Conservation (phyloP, 2,888 invertebrate genomes). For the Chironomus riparius region DNA sequence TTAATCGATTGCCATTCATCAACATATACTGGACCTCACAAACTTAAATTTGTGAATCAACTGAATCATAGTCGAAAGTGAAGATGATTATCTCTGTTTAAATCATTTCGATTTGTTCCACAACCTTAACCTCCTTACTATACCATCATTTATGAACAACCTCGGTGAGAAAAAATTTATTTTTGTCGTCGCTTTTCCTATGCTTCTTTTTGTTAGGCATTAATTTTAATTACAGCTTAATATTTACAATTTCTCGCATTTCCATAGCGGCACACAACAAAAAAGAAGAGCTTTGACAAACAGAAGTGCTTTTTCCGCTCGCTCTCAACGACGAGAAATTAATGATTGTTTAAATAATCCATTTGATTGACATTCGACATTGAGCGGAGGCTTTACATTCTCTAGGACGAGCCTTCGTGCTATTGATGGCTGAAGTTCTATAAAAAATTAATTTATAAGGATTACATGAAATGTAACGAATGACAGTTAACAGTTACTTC, state of each 20-base stretch:
- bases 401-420: not conserved
- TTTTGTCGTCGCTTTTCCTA: not conserved
- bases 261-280: not conserved
- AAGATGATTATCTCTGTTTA: too few species aligned
- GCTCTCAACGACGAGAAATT: not conserved
- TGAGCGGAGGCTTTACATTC: not conserved
- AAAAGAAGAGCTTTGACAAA: not conserved
- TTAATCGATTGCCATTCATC: too few species aligned
- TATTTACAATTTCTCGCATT: not conserved
- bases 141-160: too few species aligned
- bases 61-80: too few species aligned
- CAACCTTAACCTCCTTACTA: too few species aligned
- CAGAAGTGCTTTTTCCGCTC: not conserved
- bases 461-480: not conserved
- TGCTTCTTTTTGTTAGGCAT: not conserved
- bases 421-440: not conserved
- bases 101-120: too few species aligned
- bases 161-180: not conserved
- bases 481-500: not conserved
- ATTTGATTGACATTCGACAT: not conserved
- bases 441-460: not conserved
- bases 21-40: too few species aligned
- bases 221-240: conserved; percentile 3
- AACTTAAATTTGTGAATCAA: too few species aligned
- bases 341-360: not conserved